Evolutionary conservation across 2,888 invertebrate genomes (phyloP).

Genomic region (Thymelicus lineola): DNA sequence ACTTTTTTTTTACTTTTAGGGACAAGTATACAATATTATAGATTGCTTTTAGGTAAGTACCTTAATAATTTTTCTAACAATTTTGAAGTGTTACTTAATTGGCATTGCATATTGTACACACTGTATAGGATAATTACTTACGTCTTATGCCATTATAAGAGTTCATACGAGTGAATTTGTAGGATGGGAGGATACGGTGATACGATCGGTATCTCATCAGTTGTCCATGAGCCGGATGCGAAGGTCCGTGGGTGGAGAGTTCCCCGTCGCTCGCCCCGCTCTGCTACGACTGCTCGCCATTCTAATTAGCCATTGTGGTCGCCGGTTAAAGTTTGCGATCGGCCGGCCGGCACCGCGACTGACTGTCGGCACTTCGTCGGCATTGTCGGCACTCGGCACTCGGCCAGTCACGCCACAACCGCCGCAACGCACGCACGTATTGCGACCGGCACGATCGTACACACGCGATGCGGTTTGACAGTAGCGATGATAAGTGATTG

Average conservation of each 20-base stretch:
- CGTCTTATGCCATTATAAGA: neutral
- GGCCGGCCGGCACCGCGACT: slow-evolving; percentile 59
- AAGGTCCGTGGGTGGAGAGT: slow-evolving; percentile 80
- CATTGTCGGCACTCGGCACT: too few relatives aligned
- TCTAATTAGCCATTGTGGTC: slow-evolving; percentile 84
- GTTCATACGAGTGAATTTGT: neutral
- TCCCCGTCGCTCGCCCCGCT: slow-evolving; percentile 65
- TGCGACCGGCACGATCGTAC: slow-evolving; percentile 40
- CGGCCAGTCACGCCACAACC: slow-evolving; percentile 67
- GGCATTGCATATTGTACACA: neutral
- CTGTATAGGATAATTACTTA: too few relatives aligned
- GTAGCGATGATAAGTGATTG: slow-evolving; percentile 79
- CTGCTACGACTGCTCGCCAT: slow-evolving; percentile 65
- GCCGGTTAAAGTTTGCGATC: slow-evolving; percentile 75
- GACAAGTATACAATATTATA: neutral
- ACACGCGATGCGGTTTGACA: slow-evolving; percentile 58
- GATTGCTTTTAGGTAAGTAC: neutral
- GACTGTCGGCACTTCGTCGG: slow-evolving; percentile 34
- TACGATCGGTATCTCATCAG: slow-evolving; percentile 68
- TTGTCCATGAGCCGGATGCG: slow-evolving; percentile 78
- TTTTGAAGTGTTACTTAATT: slow-evolving; percentile 7
- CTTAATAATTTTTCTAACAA: slow-evolving; percentile 8
- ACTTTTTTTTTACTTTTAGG: slow-evolving; percentile 5
- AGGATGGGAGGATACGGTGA: slow-evolving; percentile 53
- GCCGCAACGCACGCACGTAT: slow-evolving; percentile 65